Evolutionary conservation across 2,797 vertebrate genomes (phyloP), one percentile per base, ranked within the genome.

Genomic region (Hoplostethus mediterraneus): DNA sequence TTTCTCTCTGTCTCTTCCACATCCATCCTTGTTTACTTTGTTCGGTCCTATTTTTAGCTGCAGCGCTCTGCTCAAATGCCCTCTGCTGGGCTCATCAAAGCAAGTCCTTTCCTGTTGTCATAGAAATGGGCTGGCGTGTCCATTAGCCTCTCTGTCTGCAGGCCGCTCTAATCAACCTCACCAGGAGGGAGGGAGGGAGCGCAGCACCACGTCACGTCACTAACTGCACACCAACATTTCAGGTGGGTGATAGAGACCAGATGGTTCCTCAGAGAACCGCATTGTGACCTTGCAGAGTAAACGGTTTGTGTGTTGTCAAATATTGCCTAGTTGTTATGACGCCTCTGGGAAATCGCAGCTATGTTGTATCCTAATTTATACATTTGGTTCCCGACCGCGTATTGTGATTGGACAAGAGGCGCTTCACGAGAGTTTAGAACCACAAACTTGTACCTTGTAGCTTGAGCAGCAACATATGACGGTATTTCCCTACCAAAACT

Each of bases 71-170:
- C 69, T 82, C 66, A 73, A 28, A 60, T 62, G 76, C 74, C 83
- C 81, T 75, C 77, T 82, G 81, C 85, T 63, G 84, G 83, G 64
- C 77, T 87, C 75, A 73, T 87, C 84, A 75, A 60, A 73, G 79
- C 70, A 53, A 47, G 79, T 72, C 74, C 54, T 80, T 83, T 21
- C 61, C 67, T 72, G 92, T 94, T 92, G 92, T 90, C 90, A 92
- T 90, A 86, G 90, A 82, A 91, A 93, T 87, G 51, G 51, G 56
- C 66, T 28, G 56, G 68, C 47, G 49, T 28, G 21, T 76, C 77
- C 67, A 71, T 90, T 77, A 82, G 80, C 77, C 68, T 42, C 31
- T 69, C 77, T 14, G 2, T 70, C 64, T 72, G 55, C 66, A 12
- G 45, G 59, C 63, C 14, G 58, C 25, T 40, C 42, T 13, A 48